Percentiles rank a stretch among this genome's conserved stretches.
These are phyloP conservation scores for Pseudorectes ferrugineus DNA, from an alignment of 2,113 vertebrate genomes.

Conservation along the genomic window DNA sequence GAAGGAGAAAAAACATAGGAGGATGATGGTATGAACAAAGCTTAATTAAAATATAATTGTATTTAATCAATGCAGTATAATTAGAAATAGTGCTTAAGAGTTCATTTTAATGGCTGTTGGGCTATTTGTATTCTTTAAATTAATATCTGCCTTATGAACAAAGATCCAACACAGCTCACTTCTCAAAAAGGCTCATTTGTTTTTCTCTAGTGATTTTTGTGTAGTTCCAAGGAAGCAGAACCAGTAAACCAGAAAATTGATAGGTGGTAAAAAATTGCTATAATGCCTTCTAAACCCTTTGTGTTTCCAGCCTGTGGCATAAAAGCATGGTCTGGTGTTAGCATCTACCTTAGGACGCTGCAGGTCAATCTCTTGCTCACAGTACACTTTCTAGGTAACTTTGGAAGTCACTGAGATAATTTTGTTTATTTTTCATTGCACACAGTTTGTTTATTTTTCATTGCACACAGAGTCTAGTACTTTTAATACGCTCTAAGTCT, in stretches of 20 bases:
- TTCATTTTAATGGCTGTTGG: not conserved
- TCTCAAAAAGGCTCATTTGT: not conserved
- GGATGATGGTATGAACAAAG: not conserved
- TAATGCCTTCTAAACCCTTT: not conserved
- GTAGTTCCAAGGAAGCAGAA: not conserved
- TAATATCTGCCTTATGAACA: slow-evolving; percentile 23
- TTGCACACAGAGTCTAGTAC: not conserved
- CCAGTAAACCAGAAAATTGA: not conserved
- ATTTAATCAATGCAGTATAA: slow-evolving; percentile 45
- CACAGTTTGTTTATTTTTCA: not conserved
- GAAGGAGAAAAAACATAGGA: not conserved
- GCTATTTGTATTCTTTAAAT: slow-evolving; percentile 48
- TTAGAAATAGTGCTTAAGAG: slow-evolving; percentile 38
- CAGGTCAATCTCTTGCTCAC: not conserved
- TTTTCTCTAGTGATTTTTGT: not conserved
- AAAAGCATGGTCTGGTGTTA: not conserved
- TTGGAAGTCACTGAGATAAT: not conserved
- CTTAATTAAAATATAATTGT: slow-evolving; percentile 30
- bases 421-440: not conserved
- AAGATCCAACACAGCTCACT: slow-evolving; percentile 1
- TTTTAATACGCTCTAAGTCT: not conserved
- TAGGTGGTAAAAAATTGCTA: not conserved
- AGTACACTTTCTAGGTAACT: not conserved
- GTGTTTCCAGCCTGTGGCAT: not conserved
- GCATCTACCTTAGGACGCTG: not conserved